A percentile compares a stretch with the other conserved stretches of the same genome.
Evolutionary conservation across 2,888 invertebrate genomes (phyloP).

Genomic region (Latheticus oryzae): DNA sequence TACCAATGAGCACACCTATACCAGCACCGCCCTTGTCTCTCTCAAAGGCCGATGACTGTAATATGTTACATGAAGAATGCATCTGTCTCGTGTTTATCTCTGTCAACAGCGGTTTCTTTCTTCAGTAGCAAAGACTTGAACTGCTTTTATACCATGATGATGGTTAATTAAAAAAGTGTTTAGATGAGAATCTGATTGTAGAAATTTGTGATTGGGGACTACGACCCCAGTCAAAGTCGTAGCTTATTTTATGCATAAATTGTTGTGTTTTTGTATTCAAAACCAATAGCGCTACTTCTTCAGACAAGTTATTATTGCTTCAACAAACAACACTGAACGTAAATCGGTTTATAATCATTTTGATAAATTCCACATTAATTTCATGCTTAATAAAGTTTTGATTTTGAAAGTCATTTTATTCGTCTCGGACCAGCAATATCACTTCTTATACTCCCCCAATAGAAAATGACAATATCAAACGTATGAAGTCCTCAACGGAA

Average conservation of each 20-base stretch:
- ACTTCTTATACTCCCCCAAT: conserved; percentile 9
- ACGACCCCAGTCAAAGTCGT: conserved; percentile 29
- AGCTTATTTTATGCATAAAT: conserved; percentile 37
- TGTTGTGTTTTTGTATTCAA: conserved; percentile 36
- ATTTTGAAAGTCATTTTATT: too few species aligned
- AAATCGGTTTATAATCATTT: conserved; percentile 27
- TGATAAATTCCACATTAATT: conserved; percentile 19
- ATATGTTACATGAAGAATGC: conserved; percentile 47
- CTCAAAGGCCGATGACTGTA: conserved; percentile 44
- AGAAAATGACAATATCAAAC: conserved; percentile 13
- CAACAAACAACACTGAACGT: conserved; percentile 23
- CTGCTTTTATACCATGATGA: conserved; percentile 5
- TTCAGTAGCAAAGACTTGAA: conserved; percentile 28
- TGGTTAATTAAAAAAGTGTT: conserved; percentile 3
- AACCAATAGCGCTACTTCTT: conserved; percentile 28
- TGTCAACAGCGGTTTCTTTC: conserved; percentile 49
- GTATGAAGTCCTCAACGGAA: conserved; percentile 37
- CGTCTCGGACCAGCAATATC: conserved; percentile 17
- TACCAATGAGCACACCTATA: conserved; percentile 31
- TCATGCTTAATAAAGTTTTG: too few species aligned
- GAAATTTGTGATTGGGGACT: conserved; percentile 14
- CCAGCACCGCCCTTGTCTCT: conserved; percentile 9
- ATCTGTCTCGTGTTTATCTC: conserved; percentile 54
- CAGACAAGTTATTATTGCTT: conserved; percentile 36
- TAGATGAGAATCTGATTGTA: background rate